phyloP scores from a whole-genome alignment of 2,888 invertebrate genomes.

The Hydraecia micacea region DNA sequence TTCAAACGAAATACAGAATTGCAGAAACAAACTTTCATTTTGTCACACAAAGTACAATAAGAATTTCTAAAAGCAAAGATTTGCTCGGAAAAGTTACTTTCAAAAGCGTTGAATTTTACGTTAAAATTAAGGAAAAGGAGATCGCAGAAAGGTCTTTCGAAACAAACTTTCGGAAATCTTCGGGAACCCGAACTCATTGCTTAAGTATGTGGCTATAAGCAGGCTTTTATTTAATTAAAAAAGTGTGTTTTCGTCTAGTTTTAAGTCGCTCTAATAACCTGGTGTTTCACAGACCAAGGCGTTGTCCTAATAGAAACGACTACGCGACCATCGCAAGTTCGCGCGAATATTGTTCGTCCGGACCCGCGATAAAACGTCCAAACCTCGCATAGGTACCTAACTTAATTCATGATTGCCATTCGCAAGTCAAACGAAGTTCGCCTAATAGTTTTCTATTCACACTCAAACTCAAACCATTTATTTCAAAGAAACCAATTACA shows the following conservation, averaged over 20 bases:
- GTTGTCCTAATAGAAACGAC: not conserved
- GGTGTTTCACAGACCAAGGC: not conserved
- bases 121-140: constrained; percentile 37
- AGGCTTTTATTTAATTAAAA: constrained; percentile 54
- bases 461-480: too few relatives aligned
- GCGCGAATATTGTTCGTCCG: not conserved
- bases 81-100: constrained; percentile 22
- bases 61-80: constrained; percentile 44
- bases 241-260: constrained; percentile 26
- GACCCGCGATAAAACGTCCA: too few relatives aligned
- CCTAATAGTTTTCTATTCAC: not conserved
- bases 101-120: constrained; percentile 43
- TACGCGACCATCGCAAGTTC: not conserved
- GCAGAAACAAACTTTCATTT: constrained; percentile 44
- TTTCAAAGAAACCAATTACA: too few relatives aligned
- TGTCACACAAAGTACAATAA: constrained; percentile 35
- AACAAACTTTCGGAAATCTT: constrained; percentile 30
- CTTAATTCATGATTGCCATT: not conserved
- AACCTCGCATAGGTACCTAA: not conserved
- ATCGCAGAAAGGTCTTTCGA: constrained; percentile 6
- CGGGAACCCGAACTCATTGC: constrained; percentile 13
- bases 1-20: constrained; percentile 25
- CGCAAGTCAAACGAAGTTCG: not conserved
- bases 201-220: constrained; percentile 33
- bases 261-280: not conserved